Evolutionary conservation across 2,888 invertebrate genomes (phyloP), one percentile per base, ranked within the genome.

Genomic region (Xylocampa areola): DNA sequence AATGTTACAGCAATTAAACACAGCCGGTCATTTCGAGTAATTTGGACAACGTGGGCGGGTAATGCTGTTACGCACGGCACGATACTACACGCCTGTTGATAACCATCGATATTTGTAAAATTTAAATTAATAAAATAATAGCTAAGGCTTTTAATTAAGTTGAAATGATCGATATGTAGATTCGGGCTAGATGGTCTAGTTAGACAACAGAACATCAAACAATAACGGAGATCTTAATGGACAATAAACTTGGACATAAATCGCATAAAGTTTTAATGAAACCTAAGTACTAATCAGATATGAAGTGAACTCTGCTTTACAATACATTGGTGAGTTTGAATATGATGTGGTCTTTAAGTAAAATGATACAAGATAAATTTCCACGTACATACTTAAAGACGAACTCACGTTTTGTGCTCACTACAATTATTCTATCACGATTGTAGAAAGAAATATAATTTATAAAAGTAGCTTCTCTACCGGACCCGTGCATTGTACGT

Each of bases 1-100:
- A 64, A 74, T 74, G 61, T 64, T 59, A 48, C 25, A 50, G 49
- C 68, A 74, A 71, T 76, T 67, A 74, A 67, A 74, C 61, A 43
- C 72, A 70, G 63, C 16, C 43, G 53, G 60, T 40, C 60, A 69
- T 63, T 61, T 51, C 59, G 54, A 23, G 51, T 58, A 70, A 67
- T 73, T 59, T 64, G 51, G 39, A 14, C 50, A 50, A 27, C 32
- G 59, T 21, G 50, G 50, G 29, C 48, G 45, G 58, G 33, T 44
- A 35, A 61, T 59, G 35, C 43, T 32, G 53, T 49, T 41, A 55
- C 65, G 40, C 53, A 68, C 48, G 50, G 14, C 21, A 62, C 30
- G n/a, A 11, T 30, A 49, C 17, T 47, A 75, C 58, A 44, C 16
- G 36, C 25, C 36, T 52, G 33, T 47, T 67, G 60, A 72, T 71